Conservation (phyloP, 2,888 invertebrate species). For the Euzetes globulus region DNA sequence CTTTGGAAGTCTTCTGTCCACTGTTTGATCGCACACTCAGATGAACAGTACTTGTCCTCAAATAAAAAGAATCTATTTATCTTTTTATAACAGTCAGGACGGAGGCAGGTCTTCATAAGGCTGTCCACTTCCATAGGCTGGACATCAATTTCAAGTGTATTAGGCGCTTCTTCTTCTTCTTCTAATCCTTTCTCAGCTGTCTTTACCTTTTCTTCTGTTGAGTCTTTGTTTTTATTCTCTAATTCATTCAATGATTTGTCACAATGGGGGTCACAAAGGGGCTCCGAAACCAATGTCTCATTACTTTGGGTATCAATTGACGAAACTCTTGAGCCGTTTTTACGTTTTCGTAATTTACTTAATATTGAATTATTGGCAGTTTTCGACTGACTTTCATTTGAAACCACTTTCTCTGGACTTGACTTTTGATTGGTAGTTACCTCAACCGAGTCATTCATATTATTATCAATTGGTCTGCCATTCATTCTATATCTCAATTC, state of each 20-base stretch:
- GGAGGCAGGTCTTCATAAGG: neutral
- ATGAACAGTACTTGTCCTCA: slow-evolving; percentile 7
- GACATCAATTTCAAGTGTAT: neutral
- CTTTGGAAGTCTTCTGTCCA: slow-evolving; percentile 20
- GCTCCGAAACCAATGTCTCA: too few relatives aligned
- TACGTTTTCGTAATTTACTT: slow-evolving; percentile 9
- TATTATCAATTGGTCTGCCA: neutral
- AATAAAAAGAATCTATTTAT: neutral
- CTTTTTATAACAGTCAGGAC: neutral
- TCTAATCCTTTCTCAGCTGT: too few relatives aligned
- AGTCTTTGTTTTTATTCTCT: too few relatives aligned
- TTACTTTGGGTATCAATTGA: neutral
- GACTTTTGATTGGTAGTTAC: neutral
- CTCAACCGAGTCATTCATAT: neutral
- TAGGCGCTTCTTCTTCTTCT: neutral
- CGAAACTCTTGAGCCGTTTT: neutral
- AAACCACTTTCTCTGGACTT: neutral
- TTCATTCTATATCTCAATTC: too few relatives aligned
- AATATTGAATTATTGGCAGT: neutral
- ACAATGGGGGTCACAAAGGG: neutral
- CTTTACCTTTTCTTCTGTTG: too few relatives aligned
- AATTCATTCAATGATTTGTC: neutral
- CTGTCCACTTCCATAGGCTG: neutral
- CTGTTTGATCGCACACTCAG: slow-evolving; percentile 12
- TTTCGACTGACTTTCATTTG: neutral